Percentiles rank a stretch among this genome's conserved stretches.
Evolutionary conservation across 2,888 invertebrate genomes (phyloP).

Genomic region (Subacronicta megacephala): DNA sequence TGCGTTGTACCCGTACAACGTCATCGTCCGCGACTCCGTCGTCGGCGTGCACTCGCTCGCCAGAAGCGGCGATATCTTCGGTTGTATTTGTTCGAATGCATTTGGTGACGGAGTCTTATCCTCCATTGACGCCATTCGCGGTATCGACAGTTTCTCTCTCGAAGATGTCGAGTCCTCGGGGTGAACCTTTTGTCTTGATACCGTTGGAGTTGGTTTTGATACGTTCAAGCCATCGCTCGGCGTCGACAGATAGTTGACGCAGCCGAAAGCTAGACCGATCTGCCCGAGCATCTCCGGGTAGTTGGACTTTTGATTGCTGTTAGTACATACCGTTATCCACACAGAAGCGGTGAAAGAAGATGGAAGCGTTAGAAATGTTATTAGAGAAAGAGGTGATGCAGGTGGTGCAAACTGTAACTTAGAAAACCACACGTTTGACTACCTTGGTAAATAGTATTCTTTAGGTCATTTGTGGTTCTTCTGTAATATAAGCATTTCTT

Average conservation of each 20-base stretch:
- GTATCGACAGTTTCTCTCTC: constrained; percentile 73
- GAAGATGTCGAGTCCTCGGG: constrained; percentile 81
- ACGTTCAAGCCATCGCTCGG: constrained; percentile 67
- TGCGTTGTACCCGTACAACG: constrained; percentile 87
- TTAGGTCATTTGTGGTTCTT: constrained; percentile 88
- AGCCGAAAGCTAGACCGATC: constrained; percentile 87
- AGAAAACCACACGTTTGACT: constrained; percentile 80
- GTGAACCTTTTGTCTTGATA: constrained; percentile 80
- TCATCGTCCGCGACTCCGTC: constrained; percentile 82
- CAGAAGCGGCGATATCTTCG: constrained; percentile 84
- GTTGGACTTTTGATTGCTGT: constrained; percentile 87
- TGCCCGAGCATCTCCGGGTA: constrained; percentile 89
- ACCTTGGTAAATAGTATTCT: constrained; percentile 88
- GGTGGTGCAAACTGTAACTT: constrained; percentile 52
- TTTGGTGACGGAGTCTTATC: constrained; percentile 80
- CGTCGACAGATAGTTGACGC: constrained; percentile 86
- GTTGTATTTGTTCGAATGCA: constrained; percentile 73
- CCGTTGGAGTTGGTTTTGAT: constrained; percentile 62
- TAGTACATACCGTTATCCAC: constrained; percentile 71
- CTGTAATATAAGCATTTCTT: constrained; percentile 81
- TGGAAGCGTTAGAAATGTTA: constrained; percentile 52
- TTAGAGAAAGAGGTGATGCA: constrained; percentile 48
- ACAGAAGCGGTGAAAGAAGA: constrained; percentile 73
- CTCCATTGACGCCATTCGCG: constrained; percentile 77
- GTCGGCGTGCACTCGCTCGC: constrained; percentile 79